phyloP scores from a whole-genome alignment of 2,113 vertebrate species.

The Otis tarda region DNA sequence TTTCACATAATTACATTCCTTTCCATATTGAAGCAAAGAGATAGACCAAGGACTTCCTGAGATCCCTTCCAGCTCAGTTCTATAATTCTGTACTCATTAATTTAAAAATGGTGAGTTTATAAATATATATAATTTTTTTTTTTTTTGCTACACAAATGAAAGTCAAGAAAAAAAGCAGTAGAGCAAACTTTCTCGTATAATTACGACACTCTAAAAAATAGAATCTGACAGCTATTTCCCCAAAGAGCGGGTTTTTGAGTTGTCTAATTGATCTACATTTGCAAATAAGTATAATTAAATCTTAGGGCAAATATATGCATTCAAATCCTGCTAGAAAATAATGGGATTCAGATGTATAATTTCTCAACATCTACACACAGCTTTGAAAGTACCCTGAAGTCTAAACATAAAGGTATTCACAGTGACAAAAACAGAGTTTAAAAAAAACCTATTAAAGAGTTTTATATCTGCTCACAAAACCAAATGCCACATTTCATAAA shows the following conservation, averaged over 20 bases:
- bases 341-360: constrained; percentile 30
- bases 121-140: not conserved
- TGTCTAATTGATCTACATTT: constrained; percentile 37
- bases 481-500: not conserved
- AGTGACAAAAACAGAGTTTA: constrained; percentile 1
- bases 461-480: constrained; percentile 11
- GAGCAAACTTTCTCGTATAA: not conserved
- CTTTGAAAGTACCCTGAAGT: constrained; percentile 43
- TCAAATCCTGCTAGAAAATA: constrained; percentile 40
- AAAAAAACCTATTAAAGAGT: constrained; percentile 17
- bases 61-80: not conserved
- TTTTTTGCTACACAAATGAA: not conserved
- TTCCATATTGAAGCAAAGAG: not conserved
- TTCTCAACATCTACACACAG: not conserved
- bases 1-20: not conserved
- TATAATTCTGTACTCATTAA: not conserved
- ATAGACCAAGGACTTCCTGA: not conserved
- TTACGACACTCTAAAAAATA: not conserved
- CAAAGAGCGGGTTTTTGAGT: constrained; percentile 4
- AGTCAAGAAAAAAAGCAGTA: not conserved
- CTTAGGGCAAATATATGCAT: constrained; percentile 6
- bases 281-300: constrained; percentile 49
- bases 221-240: constrained; percentile 27
- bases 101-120: not conserved
- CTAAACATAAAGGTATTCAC: constrained; percentile 13